phyloP scores from a whole-genome alignment of 2,888 invertebrate species.

The Eilema griseolum region DNA sequence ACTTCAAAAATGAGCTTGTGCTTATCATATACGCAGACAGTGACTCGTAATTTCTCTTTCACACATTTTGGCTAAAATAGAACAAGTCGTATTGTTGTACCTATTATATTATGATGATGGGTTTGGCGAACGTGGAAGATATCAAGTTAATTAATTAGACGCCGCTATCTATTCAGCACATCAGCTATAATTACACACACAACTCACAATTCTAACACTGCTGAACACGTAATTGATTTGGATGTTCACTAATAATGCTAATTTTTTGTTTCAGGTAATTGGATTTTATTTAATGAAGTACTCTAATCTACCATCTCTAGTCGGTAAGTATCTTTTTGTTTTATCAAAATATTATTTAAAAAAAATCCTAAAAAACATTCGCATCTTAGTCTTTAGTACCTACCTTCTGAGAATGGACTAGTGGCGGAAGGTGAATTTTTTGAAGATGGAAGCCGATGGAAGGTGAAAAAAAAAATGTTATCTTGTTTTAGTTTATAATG shows the following conservation, averaged over 20 bases:
- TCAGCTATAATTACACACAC: background rate
- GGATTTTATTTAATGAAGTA: background rate
- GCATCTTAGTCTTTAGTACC: too few relatives aligned
- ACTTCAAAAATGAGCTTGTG: background rate
- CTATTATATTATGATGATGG: background rate
- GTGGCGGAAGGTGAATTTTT: too few relatives aligned
- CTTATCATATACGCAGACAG: background rate
- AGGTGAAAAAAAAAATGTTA: too few relatives aligned
- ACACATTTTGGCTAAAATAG: background rate
- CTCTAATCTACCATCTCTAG: background rate
- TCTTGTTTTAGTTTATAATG: too few relatives aligned
- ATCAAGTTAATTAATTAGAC: background rate
- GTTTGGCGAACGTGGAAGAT: background rate
- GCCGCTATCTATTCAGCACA: background rate
- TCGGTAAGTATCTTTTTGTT: too few relatives aligned
- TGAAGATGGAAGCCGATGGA: too few relatives aligned
- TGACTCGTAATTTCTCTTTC: background rate
- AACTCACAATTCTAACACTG: background rate
- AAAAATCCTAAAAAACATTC: too few relatives aligned
- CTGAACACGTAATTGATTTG: background rate
- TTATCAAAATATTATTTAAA: too few relatives aligned
- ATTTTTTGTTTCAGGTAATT: slow-evolving; percentile 39
- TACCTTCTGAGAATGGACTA: too few relatives aligned
- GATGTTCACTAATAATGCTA: slow-evolving; percentile 9
- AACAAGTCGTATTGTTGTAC: background rate